Evolutionary conservation across 2,797 vertebrate genomes (phyloP), one percentile per base, ranked within the genome.

Genomic region (Melanotaenia pygmaea): DNA sequence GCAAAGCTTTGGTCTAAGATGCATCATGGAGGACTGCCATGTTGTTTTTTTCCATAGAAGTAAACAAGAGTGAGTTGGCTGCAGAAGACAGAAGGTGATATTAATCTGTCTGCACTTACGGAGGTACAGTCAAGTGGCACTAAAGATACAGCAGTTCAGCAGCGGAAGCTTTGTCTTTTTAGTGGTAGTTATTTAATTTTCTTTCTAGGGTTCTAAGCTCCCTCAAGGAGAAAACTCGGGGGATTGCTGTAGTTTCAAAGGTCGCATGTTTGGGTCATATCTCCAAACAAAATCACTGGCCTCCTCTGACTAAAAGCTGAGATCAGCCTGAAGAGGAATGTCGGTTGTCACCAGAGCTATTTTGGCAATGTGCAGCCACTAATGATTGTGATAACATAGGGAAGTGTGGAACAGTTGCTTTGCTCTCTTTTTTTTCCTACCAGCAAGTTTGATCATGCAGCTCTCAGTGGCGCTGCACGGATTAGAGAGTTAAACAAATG

Each of bases 401-500:
- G 72, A 85, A 83, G 91, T 91, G 75, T 51, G 8, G 91, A 90
- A 88, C 95, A 95, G 94, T 95, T 95, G 95, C 94, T 92, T 92
- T 87, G 81, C 90, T 81, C 78, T 77, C 70, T 78, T 85, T 90
- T 26, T 83, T 85, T 85, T 70, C 56, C 70, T 60, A 26, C 72
- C 70, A 74, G 82, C 82, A 67, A 76, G 91, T 89, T 90, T 91
- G 87, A 92, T 91, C 92, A 94, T 95, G 95, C 91, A 76, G 93
- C 67, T 69, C 89, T 86, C 89, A 68, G 67, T 82, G 84, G 89
- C 83, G 78, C 93, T 92, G 90, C 92, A 94, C 95, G 94, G 93
- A 93, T 74, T 94, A 94, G 94, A 93, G 93, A 94, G 94, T 94
- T 96, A 94, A 94, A 91, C 94, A 94, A 93, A 99, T 99, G 97